Base-by-base conservation (phyloP, 2,888 invertebrate genomes). In the Eupsilia transversa region DNA sequence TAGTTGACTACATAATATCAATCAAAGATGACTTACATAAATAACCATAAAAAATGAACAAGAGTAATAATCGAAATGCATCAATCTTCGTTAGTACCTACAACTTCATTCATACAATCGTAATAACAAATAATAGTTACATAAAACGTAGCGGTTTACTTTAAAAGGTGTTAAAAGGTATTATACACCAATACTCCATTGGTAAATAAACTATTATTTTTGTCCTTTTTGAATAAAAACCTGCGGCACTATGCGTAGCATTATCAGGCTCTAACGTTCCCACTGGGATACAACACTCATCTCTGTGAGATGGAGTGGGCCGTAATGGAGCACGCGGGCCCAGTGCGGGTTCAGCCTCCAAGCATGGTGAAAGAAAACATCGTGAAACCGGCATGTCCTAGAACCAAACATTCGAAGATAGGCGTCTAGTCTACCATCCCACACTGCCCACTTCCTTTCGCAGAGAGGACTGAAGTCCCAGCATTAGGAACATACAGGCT, bases 41-140 rank as follows among this genome's bases (percentile, higher is more conserved):
- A 71, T 52, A 64, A 59, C 76, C 46, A 61, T 75, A 66, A 80
- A 70, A 79, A 66, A 61, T 78, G 49, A 75, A 80, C 69, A 82
- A 72, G 56, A 75, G n/a, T 70, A 59, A 73, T 80, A 76, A 80
- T 72, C n/a, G 52, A 68, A 66, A 67, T 67, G 2, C 67, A 82
- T 84, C 70, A 52, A 73, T 84, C 81, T 71, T 80, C 73, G 81
- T 82, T 80, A 82, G 52, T 23, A n/a, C n/a, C n/a, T n/a, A n/a
- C 52, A 38, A 61, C 57, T 76, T 69, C 67, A 84, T 84, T 82
- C 65, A 80, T 57, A 54, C 49, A 54, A 46, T 41, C 17, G 60
- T 33, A 30, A n/a, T 33, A 68, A 72, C 56, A 68, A 80, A 72
- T 35, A 12, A 46, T 41, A 41, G n/a, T 70, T 73, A 61, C 52